Evolutionary conservation across 37 sponge, comb jelly and placozoan genomes (phyloP).

Genomic region (Haliclona indistincta): DNA sequence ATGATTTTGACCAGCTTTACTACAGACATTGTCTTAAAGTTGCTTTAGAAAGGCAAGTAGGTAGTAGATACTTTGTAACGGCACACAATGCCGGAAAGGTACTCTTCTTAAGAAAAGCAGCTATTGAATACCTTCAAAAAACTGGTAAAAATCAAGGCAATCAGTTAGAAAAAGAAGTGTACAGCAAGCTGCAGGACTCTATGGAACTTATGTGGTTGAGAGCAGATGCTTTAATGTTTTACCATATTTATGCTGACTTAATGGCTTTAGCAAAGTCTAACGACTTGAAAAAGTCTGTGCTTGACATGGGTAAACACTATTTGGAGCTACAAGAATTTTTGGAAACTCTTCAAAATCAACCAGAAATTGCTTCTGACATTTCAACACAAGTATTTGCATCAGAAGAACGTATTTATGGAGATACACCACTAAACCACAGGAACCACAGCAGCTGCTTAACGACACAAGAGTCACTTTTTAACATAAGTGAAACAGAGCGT

Average conservation of each 20-base stretch:
- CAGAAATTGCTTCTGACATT: neutral
- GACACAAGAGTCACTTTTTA: slow-evolving; percentile 8
- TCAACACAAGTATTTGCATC: slow-evolving; percentile 13
- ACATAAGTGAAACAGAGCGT: neutral
- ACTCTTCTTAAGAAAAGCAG: neutral
- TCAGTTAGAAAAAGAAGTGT: slow-evolving; percentile 2
- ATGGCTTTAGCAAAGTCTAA: slow-evolving; percentile 12
- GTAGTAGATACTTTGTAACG: slow-evolving; percentile 11
- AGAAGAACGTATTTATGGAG: slow-evolving; percentile 36
- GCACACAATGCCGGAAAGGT: slow-evolving; percentile 8
- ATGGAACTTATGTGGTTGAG: neutral
- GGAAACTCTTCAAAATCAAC: neutral
- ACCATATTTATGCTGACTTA: slow-evolving; percentile 13
- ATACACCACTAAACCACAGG: slow-evolving; percentile 28
- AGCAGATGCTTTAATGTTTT: slow-evolving; percentile 24
- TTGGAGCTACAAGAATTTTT: slow-evolving; percentile 7
- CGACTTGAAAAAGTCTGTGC: slow-evolving; percentile 3
- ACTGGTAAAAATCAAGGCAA: slow-evolving; percentile 1
- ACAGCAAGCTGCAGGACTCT: neutral
- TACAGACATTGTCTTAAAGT: neutral
- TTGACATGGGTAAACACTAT: slow-evolving; percentile 15
- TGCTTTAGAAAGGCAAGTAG: slow-evolving; percentile 1
- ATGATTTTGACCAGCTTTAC: neutral
- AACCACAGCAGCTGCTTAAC: neutral
- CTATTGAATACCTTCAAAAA: neutral